phyloP scores from a whole-genome alignment of 2,888 invertebrate species.

The Clusia tigrina region DNA sequence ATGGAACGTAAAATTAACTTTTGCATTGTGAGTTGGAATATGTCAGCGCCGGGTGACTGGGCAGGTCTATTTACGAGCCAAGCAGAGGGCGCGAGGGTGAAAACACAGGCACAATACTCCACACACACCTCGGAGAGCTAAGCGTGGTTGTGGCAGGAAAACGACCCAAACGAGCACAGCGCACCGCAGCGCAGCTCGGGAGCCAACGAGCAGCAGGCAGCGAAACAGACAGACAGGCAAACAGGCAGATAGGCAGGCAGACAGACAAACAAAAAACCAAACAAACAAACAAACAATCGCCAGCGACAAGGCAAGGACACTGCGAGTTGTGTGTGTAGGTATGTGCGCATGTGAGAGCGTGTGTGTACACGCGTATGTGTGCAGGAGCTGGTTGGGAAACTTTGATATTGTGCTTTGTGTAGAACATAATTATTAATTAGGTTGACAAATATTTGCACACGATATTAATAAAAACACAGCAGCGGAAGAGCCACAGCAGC shows the following conservation, averaged over 20 bases:
- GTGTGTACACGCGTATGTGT: too few species aligned
- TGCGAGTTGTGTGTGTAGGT: background rate
- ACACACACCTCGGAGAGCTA: background rate
- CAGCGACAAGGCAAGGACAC: background rate
- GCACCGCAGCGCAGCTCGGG: slow-evolving; percentile 1
- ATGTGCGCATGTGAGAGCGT: too few species aligned
- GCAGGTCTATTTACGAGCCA: slow-evolving; percentile 14
- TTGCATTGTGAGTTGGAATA: background rate
- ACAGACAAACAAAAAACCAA: slow-evolving; percentile 12
- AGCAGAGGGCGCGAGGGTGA: background rate
- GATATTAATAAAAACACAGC: slow-evolving; percentile 38
- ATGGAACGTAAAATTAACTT: slow-evolving; percentile 30
- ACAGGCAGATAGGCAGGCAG: slow-evolving; percentile 2
- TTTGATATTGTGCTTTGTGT: slow-evolving; percentile 45
- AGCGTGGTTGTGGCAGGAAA: background rate
- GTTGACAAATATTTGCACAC: slow-evolving; percentile 56
- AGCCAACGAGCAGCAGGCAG: background rate
- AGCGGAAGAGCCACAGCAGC: background rate
- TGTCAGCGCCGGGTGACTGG: background rate
- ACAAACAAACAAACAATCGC: slow-evolving; percentile 18
- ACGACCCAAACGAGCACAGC: background rate
- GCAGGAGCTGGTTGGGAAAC: slow-evolving; percentile 26
- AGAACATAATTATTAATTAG: slow-evolving; percentile 57
- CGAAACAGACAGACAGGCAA: background rate
- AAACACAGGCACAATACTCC: background rate